phyloP scores from a whole-genome alignment of 1,140 invertebrate species.

The Batillaria attramentaria region DNA sequence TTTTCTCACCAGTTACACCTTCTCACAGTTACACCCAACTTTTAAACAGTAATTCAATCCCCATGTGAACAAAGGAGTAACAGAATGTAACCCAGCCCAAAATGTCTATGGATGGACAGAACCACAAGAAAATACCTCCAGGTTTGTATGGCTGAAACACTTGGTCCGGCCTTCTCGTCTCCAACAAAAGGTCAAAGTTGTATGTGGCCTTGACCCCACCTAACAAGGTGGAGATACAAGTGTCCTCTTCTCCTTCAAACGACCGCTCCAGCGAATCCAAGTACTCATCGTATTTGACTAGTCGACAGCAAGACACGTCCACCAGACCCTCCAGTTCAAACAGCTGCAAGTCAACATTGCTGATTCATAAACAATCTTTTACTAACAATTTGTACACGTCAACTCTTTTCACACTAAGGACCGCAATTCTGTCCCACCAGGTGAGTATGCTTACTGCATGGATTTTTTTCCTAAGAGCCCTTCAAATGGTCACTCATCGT shows the following conservation, averaged over 20 bases:
- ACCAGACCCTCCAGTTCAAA: slow-evolving; percentile 77
- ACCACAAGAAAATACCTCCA: slow-evolving; percentile 76
- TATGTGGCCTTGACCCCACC: slow-evolving; percentile 71
- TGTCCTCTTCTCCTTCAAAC: slow-evolving; percentile 78
- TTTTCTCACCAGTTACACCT: too few relatives aligned
- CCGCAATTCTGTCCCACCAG: not conserved
- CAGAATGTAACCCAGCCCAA: too few relatives aligned
- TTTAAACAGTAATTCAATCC: too few relatives aligned
- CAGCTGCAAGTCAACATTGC: slow-evolving; percentile 72
- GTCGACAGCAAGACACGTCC: slow-evolving; percentile 79
- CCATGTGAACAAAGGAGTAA: too few relatives aligned
- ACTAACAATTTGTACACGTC: too few relatives aligned
- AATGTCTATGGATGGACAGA: too few relatives aligned
- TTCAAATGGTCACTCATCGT: too few relatives aligned
- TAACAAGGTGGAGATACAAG: slow-evolving; percentile 73
- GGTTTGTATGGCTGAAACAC: slow-evolving; percentile 79
- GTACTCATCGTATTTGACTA: slow-evolving; percentile 82
- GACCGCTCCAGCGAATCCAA: slow-evolving; percentile 81
- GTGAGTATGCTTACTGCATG: too few relatives aligned
- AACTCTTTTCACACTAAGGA: not conserved
- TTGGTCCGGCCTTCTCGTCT: slow-evolving; percentile 79
- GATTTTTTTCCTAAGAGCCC: too few relatives aligned
- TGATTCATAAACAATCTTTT: too few relatives aligned
- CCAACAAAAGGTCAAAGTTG: slow-evolving; percentile 79
- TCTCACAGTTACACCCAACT: too few relatives aligned